Evolutionary conservation across 2,797 vertebrate species (phyloP).

Genomic region (Catamblyrhynchus diadema): DNA sequence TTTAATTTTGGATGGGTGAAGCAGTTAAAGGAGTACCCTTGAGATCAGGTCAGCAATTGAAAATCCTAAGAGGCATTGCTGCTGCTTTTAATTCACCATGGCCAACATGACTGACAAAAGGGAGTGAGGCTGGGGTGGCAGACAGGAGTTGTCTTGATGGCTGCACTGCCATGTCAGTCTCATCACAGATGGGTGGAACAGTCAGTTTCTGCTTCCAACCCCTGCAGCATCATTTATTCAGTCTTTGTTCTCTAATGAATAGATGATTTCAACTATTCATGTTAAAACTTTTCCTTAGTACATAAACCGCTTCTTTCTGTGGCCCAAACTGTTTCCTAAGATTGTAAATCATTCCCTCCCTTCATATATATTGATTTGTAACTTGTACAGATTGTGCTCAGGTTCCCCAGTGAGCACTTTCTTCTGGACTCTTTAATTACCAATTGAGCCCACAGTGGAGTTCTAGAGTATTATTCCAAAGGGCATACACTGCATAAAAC

Average conservation of each 20-base stretch:
- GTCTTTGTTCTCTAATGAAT: neutral
- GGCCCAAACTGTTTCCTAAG: neutral
- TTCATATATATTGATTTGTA: neutral
- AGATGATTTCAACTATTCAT: neutral
- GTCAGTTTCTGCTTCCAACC: neutral
- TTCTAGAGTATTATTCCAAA: neutral
- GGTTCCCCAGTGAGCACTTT: neutral
- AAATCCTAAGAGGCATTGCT: neutral
- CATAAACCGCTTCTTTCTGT: neutral
- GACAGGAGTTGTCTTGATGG: neutral
- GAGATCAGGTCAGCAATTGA: neutral
- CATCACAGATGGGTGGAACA: accelerated
- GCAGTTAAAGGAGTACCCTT: neutral
- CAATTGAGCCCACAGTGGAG: neutral
- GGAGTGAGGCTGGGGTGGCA: neutral
- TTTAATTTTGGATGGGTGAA: neutral
- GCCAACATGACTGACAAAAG: neutral
- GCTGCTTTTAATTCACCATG: neutral
- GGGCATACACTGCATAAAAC: neutral
- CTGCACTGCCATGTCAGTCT: neutral
- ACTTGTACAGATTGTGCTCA: neutral
- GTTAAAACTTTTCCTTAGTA: neutral
- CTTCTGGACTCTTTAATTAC: neutral
- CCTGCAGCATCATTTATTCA: neutral
- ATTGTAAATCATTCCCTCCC: neutral